Conservation (phyloP, 2,797 vertebrate genomes). For the Pelobates cultripes region DNA sequence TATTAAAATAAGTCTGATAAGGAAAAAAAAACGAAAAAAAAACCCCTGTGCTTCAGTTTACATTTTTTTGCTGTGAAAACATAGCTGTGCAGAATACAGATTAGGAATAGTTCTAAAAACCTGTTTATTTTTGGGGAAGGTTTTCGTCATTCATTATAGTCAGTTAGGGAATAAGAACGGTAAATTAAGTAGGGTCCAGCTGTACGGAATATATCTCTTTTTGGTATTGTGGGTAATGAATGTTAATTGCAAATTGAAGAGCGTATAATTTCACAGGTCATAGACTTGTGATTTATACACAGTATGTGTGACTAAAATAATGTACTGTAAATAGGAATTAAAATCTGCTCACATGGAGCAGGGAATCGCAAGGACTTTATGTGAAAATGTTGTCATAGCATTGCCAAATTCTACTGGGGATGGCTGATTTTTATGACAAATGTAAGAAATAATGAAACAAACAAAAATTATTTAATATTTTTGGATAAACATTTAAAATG, state of each 20-base stretch:
- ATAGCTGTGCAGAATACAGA: constrained; percentile 25
- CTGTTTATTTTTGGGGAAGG: constrained; percentile 26
- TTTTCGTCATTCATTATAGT: constrained; percentile 11
- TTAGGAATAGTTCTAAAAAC: constrained; percentile 20
- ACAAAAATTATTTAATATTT: no score
- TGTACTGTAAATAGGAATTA: background rate
- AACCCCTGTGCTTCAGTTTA: constrained; percentile 10
- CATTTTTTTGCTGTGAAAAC: constrained; percentile 21
- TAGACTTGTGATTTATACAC: constrained; percentile 9
- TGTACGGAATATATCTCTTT: constrained; percentile 17
- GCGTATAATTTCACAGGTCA: background rate
- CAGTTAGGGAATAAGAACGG: constrained; percentile 9
- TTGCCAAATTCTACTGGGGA: no score
- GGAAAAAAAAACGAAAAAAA: constrained; percentile 3
- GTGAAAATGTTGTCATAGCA: no score
- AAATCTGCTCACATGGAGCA: background rate
- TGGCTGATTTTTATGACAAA: no score
- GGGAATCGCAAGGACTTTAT: background rate
- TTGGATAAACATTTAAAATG: no score
- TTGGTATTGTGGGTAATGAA: background rate
- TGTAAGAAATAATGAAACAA: no score
- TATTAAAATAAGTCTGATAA: no score
- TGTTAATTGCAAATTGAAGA: constrained; percentile 19
- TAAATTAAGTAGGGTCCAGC: constrained; percentile 22
- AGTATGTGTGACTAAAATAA: constrained; percentile 2